Evolutionary conservation across 2,113 vertebrate species (phyloP).

Genomic region (Machaerirhynchus nigripectus): DNA sequence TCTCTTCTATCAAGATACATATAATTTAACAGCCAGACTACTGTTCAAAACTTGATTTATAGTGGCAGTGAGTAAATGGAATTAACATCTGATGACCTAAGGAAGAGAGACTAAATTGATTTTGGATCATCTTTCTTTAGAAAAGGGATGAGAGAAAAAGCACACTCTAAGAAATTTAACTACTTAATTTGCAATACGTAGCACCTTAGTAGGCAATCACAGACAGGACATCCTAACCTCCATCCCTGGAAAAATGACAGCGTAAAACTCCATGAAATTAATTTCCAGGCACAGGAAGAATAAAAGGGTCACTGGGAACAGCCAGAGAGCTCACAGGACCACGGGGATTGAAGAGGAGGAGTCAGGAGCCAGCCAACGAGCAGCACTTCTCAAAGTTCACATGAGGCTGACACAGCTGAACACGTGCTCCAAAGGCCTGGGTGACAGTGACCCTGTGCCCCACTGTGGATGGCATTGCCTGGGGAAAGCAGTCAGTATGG

Average conservation of each 20-base stretch:
- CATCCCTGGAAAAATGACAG: background rate
- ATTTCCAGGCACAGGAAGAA: background rate
- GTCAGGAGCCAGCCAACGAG: background rate
- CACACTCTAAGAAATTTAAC: background rate
- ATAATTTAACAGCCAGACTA: slow-evolving; percentile 42
- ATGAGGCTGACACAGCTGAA: background rate
- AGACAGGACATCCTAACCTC: background rate
- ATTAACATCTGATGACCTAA: slow-evolving; percentile 40
- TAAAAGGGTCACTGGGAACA: background rate
- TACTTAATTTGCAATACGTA: background rate
- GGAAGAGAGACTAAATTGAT: slow-evolving; percentile 11
- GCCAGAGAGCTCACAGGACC: background rate
- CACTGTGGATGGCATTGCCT: accelerated
- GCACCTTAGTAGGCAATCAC: background rate
- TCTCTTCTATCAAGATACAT: slow-evolving; percentile 36
- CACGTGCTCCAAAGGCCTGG: background rate
- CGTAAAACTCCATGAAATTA: background rate
- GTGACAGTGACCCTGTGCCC: too few relatives aligned
- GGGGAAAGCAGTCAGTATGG: background rate
- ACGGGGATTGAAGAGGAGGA: background rate
- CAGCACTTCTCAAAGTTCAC: background rate
- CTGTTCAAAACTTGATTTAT: slow-evolving; percentile 37
- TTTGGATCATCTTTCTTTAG: slow-evolving; percentile 1
- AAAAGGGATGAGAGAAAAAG: slow-evolving; percentile 5
- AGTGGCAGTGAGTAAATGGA: background rate